phyloP scores from a whole-genome alignment of 2,797 vertebrate genomes.

The Eulemur mongoz region DNA sequence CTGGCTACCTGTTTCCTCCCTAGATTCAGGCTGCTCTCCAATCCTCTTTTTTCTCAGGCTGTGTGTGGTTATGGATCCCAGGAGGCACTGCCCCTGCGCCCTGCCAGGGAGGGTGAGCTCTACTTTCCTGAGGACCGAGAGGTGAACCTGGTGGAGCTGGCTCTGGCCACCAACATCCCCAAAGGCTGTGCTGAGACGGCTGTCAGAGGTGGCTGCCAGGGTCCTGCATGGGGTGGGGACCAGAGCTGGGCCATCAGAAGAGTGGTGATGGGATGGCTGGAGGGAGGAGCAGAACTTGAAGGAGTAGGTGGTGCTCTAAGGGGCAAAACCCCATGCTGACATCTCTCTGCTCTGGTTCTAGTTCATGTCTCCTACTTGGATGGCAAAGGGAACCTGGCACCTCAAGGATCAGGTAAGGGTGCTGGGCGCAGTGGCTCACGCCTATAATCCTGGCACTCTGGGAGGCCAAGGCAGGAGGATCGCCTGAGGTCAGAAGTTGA shows the following conservation, averaged over 20 bases:
- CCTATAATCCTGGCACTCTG: neutral
- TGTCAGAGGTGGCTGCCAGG: constrained; percentile 87
- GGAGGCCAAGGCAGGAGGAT: neutral
- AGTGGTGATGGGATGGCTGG: neutral
- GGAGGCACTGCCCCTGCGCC: constrained; percentile 90
- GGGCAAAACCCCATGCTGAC: neutral
- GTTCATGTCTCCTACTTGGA: constrained; percentile 95
- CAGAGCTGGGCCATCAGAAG: neutral
- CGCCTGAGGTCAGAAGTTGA: neutral
- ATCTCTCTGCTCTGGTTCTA: constrained; percentile 72
- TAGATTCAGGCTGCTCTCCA: neutral
- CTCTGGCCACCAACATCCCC: constrained; percentile 94
- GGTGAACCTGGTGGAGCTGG: constrained; percentile 94
- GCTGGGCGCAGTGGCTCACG: neutral
- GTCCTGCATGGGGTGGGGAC: neutral
- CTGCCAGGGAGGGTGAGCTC: constrained; percentile 91
- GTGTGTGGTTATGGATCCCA: constrained; percentile 92
- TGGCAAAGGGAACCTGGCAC: constrained; percentile 94
- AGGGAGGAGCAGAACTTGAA: neutral
- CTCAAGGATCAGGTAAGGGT: constrained; percentile 91
- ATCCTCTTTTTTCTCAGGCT: constrained; percentile 80
- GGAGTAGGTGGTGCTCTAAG: fast-evolving
- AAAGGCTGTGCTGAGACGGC: constrained; percentile 94
- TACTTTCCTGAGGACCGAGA: constrained; percentile 94
- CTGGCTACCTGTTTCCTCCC: neutral